Percentiles rank a stretch among this genome's conserved stretches.
phyloP scores from a whole-genome alignment of 2,797 vertebrate species.

The Oryzias dopingdopingensis region DNA sequence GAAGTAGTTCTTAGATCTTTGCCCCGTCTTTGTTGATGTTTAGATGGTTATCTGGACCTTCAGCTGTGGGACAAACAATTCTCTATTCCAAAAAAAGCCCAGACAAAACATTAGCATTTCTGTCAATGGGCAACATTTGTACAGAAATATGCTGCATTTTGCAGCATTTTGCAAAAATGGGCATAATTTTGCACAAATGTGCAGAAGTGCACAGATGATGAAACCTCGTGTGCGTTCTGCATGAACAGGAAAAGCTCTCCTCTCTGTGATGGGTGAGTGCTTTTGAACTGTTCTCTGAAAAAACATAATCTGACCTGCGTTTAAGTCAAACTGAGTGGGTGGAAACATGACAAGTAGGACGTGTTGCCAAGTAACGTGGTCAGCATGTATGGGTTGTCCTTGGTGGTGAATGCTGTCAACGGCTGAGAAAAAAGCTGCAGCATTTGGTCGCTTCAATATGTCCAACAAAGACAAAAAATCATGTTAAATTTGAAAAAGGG shows the following conservation, averaged over 20 bases:
- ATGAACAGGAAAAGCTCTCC: too few relatives aligned
- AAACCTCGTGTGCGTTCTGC: too few relatives aligned
- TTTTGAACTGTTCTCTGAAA: slow-evolving; percentile 38
- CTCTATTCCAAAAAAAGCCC: neutral
- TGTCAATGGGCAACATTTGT: slow-evolving; percentile 14
- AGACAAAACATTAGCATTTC: slow-evolving; percentile 60
- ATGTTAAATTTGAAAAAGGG: slow-evolving; percentile 3
- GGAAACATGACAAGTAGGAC: slow-evolving; percentile 41
- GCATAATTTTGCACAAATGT: neutral
- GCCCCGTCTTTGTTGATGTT: slow-evolving; percentile 20
- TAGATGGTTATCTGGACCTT: slow-evolving; percentile 53
- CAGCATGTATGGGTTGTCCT: slow-evolving; percentile 20
- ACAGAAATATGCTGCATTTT: neutral
- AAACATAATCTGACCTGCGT: slow-evolving; percentile 45
- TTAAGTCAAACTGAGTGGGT: slow-evolving; percentile 54
- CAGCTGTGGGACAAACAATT: slow-evolving; percentile 48
- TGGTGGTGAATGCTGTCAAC: slow-evolving; percentile 17
- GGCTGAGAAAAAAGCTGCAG: slow-evolving; percentile 9
- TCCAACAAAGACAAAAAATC: slow-evolving; percentile 4
- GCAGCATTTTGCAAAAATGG: slow-evolving; percentile 33
- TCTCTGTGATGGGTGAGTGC: slow-evolving; percentile 23
- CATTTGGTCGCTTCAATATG: slow-evolving; percentile 5
- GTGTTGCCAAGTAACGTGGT: slow-evolving; percentile 69
- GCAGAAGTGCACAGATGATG: too few relatives aligned
- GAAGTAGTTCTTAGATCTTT: slow-evolving; percentile 42